A percentile compares a stretch with the other conserved stretches of the same genome.
Evolutionary conservation across 2,888 invertebrate species (phyloP).

Genomic region (Lasioglossum vierecki): DNA sequence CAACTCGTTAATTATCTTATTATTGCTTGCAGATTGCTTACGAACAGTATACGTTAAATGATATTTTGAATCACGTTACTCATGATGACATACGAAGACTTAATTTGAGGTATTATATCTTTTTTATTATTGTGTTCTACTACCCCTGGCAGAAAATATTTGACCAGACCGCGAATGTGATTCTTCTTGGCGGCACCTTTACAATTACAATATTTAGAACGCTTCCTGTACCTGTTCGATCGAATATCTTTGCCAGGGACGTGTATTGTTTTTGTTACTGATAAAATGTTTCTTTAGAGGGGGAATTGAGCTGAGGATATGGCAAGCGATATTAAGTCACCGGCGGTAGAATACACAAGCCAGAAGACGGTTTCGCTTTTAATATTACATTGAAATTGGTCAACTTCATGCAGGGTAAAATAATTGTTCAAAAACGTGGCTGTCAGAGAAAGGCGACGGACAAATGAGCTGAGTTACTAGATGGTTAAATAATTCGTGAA

Average conservation of each 20-base stretch:
- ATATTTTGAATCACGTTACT: slow-evolving; percentile 91
- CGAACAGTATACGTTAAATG: slow-evolving; percentile 92
- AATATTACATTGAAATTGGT: slow-evolving; percentile 23
- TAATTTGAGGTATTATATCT: slow-evolving; percentile 88
- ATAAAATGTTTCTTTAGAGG: slow-evolving; percentile 85
- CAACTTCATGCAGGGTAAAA: slow-evolving; percentile 57
- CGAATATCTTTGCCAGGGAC: not conserved
- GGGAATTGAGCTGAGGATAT: slow-evolving; percentile 93
- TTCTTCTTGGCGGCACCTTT: no score
- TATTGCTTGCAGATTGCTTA: slow-evolving; percentile 85
- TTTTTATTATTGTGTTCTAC: not conserved
- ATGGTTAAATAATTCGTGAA: slow-evolving; percentile 13
- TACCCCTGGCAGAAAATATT: not conserved
- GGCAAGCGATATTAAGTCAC: slow-evolving; percentile 88
- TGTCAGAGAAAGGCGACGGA: slow-evolving; percentile 17
- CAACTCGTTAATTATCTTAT: not conserved
- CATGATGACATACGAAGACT: slow-evolving; percentile 93
- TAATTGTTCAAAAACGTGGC: slow-evolving; percentile 33
- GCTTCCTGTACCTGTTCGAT: not conserved
- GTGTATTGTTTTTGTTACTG: slow-evolving; percentile 24
- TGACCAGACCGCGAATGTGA: not conserved
- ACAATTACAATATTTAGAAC: no score
- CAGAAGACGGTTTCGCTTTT: slow-evolving; percentile 13
- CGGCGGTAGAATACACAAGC: slow-evolving; percentile 43
- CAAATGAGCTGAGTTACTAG: slow-evolving; percentile 10